These are phyloP conservation scores for Axis porcinus DNA, from an alignment of 2,113 vertebrate species.

Conservation along the genomic window DNA sequence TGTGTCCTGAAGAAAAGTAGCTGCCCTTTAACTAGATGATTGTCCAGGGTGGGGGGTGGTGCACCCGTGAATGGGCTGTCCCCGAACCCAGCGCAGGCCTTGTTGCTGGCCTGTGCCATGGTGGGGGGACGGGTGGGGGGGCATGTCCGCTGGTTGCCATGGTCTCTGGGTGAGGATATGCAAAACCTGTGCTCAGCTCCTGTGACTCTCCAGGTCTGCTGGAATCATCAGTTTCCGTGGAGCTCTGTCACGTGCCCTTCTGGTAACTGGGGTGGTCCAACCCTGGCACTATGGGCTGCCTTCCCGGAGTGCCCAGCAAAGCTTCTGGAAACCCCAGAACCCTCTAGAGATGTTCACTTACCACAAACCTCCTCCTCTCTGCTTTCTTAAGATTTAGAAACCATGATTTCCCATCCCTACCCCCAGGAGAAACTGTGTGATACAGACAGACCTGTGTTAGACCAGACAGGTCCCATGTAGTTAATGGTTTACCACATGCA, in stretches of 20 bases:
- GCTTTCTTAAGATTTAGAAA: not conserved
- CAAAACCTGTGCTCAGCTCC: not conserved
- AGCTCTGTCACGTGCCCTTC: not conserved
- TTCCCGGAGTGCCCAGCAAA: not conserved
- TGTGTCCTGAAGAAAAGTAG: slow-evolving; percentile 9
- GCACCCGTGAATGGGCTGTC: not conserved
- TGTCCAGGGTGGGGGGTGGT: not conserved
- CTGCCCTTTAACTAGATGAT: not conserved
- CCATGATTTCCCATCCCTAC: not conserved
- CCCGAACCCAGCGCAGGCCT: not conserved
- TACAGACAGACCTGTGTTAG: not conserved
- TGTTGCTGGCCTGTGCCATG: not conserved
- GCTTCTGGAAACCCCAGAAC: not conserved
- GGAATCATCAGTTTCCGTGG: not conserved
- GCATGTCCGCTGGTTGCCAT: not conserved
- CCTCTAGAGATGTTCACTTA: not conserved
- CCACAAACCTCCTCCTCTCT: not conserved
- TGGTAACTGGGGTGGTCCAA: not conserved
- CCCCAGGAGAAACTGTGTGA: not conserved
- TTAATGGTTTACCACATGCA: not conserved
- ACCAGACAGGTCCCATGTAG: not conserved
- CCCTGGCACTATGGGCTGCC: not conserved
- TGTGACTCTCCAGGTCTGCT: not conserved
- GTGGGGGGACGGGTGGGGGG: not conserved
- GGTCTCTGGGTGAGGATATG: not conserved